Evolutionary conservation across 2,113 vertebrate species (phyloP), one percentile per base, ranked within the genome.

Genomic region (Perognathus longimembris): DNA sequence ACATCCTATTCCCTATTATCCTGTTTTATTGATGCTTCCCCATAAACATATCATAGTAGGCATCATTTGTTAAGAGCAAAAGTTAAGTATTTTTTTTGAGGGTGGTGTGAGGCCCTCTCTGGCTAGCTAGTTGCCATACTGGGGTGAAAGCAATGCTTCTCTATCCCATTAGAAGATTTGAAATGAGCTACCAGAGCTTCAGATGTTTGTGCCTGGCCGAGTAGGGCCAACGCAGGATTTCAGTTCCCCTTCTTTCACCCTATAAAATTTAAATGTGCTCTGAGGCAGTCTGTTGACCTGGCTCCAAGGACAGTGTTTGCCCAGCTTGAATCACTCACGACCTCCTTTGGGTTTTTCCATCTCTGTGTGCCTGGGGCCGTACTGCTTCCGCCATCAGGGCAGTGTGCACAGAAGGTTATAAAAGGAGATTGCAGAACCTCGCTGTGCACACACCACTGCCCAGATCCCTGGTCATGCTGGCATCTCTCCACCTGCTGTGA

Each of bases 301-400:
- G 69, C 85, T 81, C 93, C 93, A 80, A 79, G 81, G 91, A 34
- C 50, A 82, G 83, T 4, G 71, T 70, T 67, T 95, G 75, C 32
- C 82, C 85, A 90, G 90, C 77, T 88, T 94, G 94, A 90, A 59
- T 92, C 69, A 64, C 38, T 89, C 69, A 59, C 28, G 73, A 80
- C 85, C 85, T 80, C 85, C 79, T 94, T 40, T 28, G 40, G 85
- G 59, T 81, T 94, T 96, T 89, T 88, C 94, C 88, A 0, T 74
- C 59, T 95, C 94, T 50, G 71, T 70, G 64, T 7, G 76, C 67
- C 75, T 54, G 71, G 36, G 92, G 89, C 40, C 9, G 81, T 2
- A 59, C 34, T 28, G 28, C 71, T 61, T 38, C 20, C 89, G 75
- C 1, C 59, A 74, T 61, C 10, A 12, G 3, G 15, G 45, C 93